phyloP scores from a whole-genome alignment of 2,888 invertebrate species.

The Nebria brevicollis region DNA sequence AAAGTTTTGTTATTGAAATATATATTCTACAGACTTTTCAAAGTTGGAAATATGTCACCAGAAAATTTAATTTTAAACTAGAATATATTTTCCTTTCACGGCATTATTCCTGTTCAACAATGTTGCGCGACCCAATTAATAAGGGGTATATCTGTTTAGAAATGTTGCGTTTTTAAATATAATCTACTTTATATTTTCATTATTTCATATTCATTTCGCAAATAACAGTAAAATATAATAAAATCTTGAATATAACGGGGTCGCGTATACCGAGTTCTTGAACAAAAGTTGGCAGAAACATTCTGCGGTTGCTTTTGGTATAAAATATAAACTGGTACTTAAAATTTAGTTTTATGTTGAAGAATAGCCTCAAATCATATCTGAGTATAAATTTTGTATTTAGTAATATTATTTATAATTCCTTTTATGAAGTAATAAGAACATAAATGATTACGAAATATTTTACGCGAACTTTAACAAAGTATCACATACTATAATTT shows the following conservation, averaged over 20 bases:
- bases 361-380: no score
- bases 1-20: background rate
- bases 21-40: background rate
- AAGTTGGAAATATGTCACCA: background rate
- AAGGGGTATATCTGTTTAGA: background rate
- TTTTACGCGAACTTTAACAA: no score
- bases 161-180: background rate
- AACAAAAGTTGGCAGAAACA: background rate
- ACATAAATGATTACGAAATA: no score
- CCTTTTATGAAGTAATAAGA: no score
- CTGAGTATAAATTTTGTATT: no score
- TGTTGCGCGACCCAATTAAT: background rate
- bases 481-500: no score
- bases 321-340: background rate
- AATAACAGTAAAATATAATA: background rate
- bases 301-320: background rate
- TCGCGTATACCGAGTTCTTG: background rate
- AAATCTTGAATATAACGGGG: background rate
- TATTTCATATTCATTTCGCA: background rate
- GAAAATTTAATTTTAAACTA: background rate
- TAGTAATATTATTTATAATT: no score
- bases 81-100: background rate
- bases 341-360: background rate
- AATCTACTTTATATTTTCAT: background rate
- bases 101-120: background rate